These are phyloP conservation scores for Marasmarcha lunaedactyla DNA, from an alignment of 2,888 invertebrate genomes.

Conservation along the genomic window DNA sequence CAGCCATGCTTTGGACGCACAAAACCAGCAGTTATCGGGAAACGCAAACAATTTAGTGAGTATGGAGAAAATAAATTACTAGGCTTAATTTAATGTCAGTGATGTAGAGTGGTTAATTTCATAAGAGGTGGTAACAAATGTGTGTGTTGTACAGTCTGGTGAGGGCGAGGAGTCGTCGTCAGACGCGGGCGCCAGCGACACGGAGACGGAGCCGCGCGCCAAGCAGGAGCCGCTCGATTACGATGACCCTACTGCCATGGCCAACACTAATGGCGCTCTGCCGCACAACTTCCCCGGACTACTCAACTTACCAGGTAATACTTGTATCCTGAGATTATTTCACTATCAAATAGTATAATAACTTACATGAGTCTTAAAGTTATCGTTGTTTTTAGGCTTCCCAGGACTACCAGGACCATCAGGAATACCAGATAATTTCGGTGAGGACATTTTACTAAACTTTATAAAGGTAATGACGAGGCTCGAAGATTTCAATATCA, in stretches of 20 bases:
- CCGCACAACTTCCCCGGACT: slow-evolving; percentile 84
- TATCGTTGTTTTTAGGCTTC: slow-evolving; percentile 68
- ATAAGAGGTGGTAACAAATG: neutral
- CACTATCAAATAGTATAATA: too few relatives aligned
- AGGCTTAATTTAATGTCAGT: slow-evolving; percentile 2
- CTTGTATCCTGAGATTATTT: too few relatives aligned
- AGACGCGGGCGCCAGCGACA: slow-evolving; percentile 83
- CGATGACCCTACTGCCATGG: slow-evolving; percentile 75
- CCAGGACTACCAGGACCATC: slow-evolving; percentile 84
- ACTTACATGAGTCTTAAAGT: too few relatives aligned
- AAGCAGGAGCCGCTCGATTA: slow-evolving; percentile 82
- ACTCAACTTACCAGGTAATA: slow-evolving; percentile 81
- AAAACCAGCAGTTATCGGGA: slow-evolving; percentile 69
- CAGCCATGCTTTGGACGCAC: slow-evolving; percentile 82
- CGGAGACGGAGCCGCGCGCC: slow-evolving; percentile 71
- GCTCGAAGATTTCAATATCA: slow-evolving; percentile 36
- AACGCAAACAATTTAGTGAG: slow-evolving; percentile 64
- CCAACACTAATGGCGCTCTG: slow-evolving; percentile 73
- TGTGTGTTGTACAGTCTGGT: slow-evolving; percentile 43
- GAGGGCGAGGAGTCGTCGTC: slow-evolving; percentile 88
- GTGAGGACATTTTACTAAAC: slow-evolving; percentile 64
- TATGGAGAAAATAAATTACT: slow-evolving; percentile 6
- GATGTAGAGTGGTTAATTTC: neutral
- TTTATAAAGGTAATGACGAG: slow-evolving; percentile 18
- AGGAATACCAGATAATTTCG: slow-evolving; percentile 87